phyloP scores from a whole-genome alignment of 2,888 invertebrate genomes.

The Drosophila subquinaria region DNA sequence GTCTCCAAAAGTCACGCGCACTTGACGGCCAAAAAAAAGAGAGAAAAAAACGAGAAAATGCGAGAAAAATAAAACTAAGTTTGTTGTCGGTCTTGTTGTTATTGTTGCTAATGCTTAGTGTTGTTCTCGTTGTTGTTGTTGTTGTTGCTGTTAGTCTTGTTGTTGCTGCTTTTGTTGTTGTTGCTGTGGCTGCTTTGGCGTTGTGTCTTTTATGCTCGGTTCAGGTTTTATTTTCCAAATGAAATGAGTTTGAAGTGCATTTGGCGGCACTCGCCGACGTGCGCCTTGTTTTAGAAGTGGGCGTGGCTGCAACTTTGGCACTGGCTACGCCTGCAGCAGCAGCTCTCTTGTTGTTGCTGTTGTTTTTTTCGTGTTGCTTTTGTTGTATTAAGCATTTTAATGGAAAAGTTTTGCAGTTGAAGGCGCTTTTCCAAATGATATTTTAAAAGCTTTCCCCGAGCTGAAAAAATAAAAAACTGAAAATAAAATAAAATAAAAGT shows the following conservation, averaged over 20 bases:
- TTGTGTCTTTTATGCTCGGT: constrained; percentile 70
- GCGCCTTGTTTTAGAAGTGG: constrained; percentile 73
- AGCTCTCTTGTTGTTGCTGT: constrained; percentile 6
- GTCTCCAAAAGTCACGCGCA: constrained; percentile 83
- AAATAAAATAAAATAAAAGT: constrained; percentile 39
- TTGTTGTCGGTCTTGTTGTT: constrained; percentile 62
- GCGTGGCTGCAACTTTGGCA: constrained; percentile 67
- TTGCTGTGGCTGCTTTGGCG: constrained; percentile 37
- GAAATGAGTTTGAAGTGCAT: constrained; percentile 82
- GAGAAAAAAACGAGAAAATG: constrained; percentile 20
- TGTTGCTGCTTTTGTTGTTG: constrained; percentile 23
- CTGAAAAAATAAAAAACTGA: constrained; percentile 20
- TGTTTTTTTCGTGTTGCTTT: constrained; percentile 41
- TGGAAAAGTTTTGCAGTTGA: constrained; percentile 80
- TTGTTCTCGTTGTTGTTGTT: constrained; percentile 23
- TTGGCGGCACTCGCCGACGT: constrained; percentile 62
- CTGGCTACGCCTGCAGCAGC: constrained; percentile 48
- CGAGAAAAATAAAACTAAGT: constrained; percentile 49
- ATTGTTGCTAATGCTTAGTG: constrained; percentile 46
- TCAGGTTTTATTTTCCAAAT: constrained; percentile 82
- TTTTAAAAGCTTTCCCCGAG: constrained; percentile 75
- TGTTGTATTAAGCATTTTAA: constrained; percentile 77
- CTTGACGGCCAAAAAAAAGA: constrained; percentile 67
- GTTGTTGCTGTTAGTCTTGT: constrained; percentile 9
- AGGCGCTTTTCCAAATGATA: constrained; percentile 79